Evolutionary conservation across 2,797 vertebrate genomes (phyloP), one percentile per base, ranked within the genome.

Genomic region (Siniperca undulata): DNA sequence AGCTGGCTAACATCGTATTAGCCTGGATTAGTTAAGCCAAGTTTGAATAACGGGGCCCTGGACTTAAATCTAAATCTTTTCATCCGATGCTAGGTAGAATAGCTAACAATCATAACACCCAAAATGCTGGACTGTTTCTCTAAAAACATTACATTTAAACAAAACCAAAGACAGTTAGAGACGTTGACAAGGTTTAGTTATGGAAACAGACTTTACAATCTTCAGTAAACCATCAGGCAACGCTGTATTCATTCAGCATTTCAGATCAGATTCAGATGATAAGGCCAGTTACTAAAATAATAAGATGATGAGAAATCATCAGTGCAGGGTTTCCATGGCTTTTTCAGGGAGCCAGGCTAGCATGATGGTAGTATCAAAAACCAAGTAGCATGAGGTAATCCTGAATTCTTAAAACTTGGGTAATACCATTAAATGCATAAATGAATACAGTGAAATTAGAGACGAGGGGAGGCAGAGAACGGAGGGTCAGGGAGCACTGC

Each of bases 161-260:
- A 52, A 40, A 55, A 58, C 1, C 19, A 30, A 53, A 4, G 17
- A 65, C 69, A 16, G 55, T 24, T 5, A 55, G 4, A 55, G 11
- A 59, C 1, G 27, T 1, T 64, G 53, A 56, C 36, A 36, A 4
- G 61, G 40, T 76, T 70, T 48, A 73, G 68, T 72, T 68, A 42
- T 60, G 46, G n/a, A 27, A 67, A 13, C n/a, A 62, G 1, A 36
- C 14, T 38, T 68, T 2, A n/a, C 1, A 75, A 71, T 77, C 75
- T 55, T 19, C 3, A 64, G 44, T 65, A 20, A 83, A 42, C 53
- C 4, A 46, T n/a, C 64, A 79, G 71, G 67, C 53, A 69, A 10
- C 30, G 13, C 68, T 76, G 76, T 74, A 86, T 92, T 87, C 74
- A 91, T 84, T 81, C 50, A 90, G 83, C 85, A 86, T 70, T 82